Evolutionary conservation across 2,888 invertebrate genomes (phyloP).

Genomic region (Apantesis nais): DNA sequence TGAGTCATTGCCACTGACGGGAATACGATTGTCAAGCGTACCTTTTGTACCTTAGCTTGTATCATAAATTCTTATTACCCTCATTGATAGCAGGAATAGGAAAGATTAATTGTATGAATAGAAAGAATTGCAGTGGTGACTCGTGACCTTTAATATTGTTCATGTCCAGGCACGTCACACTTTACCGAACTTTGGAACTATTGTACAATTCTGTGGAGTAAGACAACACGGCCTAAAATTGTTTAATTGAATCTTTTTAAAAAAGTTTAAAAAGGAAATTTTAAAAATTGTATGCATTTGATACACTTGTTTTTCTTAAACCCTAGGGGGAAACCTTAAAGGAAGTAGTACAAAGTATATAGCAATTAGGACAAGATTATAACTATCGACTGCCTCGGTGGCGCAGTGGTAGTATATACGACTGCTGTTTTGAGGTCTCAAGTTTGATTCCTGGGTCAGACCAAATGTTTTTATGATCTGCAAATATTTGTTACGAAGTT

Average conservation of each 20-base stretch:
- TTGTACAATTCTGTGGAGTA: background rate
- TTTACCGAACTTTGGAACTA: background rate
- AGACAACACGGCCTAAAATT: too few relatives aligned
- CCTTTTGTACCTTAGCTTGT: background rate
- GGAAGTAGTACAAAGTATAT: background rate
- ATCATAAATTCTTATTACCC: background rate
- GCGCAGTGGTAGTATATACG: too few relatives aligned
- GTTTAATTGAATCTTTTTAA: too few relatives aligned
- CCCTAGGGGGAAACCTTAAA: background rate
- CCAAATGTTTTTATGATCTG: too few relatives aligned
- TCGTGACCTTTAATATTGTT: background rate
- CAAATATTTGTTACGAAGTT: too few relatives aligned
- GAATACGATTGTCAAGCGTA: background rate
- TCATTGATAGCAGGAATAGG: slow-evolving; percentile 2
- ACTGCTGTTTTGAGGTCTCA: too few relatives aligned
- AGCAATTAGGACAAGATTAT: too few relatives aligned
- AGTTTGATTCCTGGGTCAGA: too few relatives aligned
- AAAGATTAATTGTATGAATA: background rate
- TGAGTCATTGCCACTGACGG: slow-evolving; percentile 1
- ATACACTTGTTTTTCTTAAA: too few relatives aligned
- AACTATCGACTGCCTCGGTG: too few relatives aligned
- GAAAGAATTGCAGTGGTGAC: background rate
- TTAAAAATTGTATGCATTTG: too few relatives aligned
- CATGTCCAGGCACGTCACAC: background rate
- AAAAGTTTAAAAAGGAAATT: too few relatives aligned